Evolutionary conservation across 2,113 vertebrate genomes (phyloP), one percentile per base, ranked within the genome.

Genomic region (Ctenomys sociabilis): DNA sequence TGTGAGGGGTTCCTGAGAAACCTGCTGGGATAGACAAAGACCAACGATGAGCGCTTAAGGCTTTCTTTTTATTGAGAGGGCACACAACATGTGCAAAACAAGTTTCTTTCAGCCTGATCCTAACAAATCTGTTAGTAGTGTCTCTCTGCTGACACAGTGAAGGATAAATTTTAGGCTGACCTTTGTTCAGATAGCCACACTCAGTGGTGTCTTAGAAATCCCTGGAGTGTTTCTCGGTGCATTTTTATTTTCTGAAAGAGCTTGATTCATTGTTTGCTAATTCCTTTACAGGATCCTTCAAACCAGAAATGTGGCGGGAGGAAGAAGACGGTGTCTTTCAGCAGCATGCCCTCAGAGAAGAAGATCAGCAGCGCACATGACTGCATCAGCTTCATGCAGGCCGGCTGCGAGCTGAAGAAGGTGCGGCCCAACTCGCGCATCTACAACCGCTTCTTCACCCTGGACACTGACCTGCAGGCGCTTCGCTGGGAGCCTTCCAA

Each of bases 241-340:
- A 91, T 13, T 0, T 91, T 49, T 92, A 6, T 94, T 30, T 57
- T 73, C 68, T 72, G 83, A 90, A 96, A 49, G 66, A 97, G 87
- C 77, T 68, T 37, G 83, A 95, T 97, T 16, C 35, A 77, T 90
- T 64, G 52, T 96, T 97, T 95, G 73, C 40, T 49, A 83, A 94
- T 98, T 98, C 19, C 96, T 96, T 97, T 95, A 28, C 98, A 99
- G 99, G 99, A 99, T 97, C 99, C 99, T 83, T 98, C 99, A 12
- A 99, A 99, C 95, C 99, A 99, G 98, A 99, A 99, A 98, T 98
- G 98, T 61, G 95, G 99, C 9, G 99, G 98, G 52, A 98, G 99
- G 80, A 99, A 99, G 98, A 99, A 99, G 98, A 99, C 99, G 0
- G 99, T 99, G 86, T 99, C 99, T 26, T 99, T 99, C 98, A 99